Evolutionary conservation across 1,140 invertebrate species (phyloP), one percentile per base, ranked within the genome.

Genomic region (Ctenoplectra terminalis): DNA sequence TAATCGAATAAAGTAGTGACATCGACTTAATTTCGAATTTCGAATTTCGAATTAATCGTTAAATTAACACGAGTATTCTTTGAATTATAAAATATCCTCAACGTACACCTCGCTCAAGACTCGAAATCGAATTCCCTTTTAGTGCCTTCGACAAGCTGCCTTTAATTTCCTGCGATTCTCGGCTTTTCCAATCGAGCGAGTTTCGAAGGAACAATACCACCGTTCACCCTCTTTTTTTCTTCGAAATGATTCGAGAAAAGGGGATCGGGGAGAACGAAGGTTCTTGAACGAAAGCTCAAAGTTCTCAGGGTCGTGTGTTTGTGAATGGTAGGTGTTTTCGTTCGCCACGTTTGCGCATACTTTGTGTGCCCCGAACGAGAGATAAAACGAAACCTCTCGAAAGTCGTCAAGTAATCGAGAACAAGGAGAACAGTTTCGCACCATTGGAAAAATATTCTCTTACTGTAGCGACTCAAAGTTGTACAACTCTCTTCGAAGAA

Each of bases 161-260:
- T 88, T 87, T 82, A 89, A 89, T 90, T 88, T 88, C 83, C 83
- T 84, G 82, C 50, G 71, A 87, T 89, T 86, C 77, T 54, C 58
- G 58, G 58, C 52, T 79, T 74, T 85, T 83, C 60, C 83, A 76
- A 80, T 76, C 37, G 74, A 69, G n/a, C 74, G 83, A 60, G 56
- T 74, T 77, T 58, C 54, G 77, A 76, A 76, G 66, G 86, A 88
- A 74, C 80, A 66, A 77, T 81, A 67, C 74, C 71, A 15, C 50
- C 7, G 54, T 73, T 81, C 73, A 15, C 52, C 48, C 20, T 66
- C 23, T 52, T 75, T 78, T 74, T 46, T 48, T 20, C 40, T 13
- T 13, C 26, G 56, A 56, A 63, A 82, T 37, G 52, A 26, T 74
- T 56, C 20, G 40, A 56, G 79, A 40, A 64, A 73, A 73, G 75